Conservation (phyloP, 2,113 vertebrate species). For the Gadus macrocephalus region DNA sequence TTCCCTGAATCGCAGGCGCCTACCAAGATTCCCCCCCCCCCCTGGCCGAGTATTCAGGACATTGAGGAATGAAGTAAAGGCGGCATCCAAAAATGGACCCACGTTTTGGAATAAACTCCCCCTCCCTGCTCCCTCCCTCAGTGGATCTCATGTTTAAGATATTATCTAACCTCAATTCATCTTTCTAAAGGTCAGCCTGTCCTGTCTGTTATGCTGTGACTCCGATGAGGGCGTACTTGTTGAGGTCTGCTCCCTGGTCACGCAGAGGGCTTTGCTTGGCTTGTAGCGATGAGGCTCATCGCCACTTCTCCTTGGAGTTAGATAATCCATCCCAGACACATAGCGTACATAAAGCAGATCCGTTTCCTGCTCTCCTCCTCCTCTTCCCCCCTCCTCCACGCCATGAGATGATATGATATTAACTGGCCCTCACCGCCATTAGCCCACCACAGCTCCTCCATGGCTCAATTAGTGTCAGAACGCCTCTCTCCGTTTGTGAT, state of each 20-base stretch:
- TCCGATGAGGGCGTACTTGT: too few species aligned
- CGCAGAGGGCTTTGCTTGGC: too few species aligned
- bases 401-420: conserved; percentile 29
- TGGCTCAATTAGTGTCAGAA: conserved; percentile 47
- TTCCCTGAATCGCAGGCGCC: conserved; percentile 14
- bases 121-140: background rate
- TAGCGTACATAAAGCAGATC: conserved; percentile 20
- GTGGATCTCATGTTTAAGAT: conserved; percentile 11
- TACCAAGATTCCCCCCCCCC: conserved; percentile 2
- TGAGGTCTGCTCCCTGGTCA: too few species aligned
- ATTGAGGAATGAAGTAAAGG: conserved; percentile 2
- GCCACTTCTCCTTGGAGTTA: too few species aligned
- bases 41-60: too few species aligned
- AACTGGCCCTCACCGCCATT: conserved; percentile 36
- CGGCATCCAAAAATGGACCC: background rate
- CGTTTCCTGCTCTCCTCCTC: conserved; percentile 20
- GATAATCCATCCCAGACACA: too few species aligned
- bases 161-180: too few species aligned
- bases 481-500: background rate
- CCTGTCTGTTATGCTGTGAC: too few species aligned
- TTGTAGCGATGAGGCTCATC: too few species aligned
- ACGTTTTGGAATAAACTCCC: background rate
- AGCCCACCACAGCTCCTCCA: conserved; percentile 46
- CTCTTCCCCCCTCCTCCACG: conserved; percentile 13
- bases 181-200: too few species aligned